These are phyloP conservation scores for Cololabis saira DNA, from an alignment of 2,113 vertebrate genomes.

Conservation along the genomic window DNA sequence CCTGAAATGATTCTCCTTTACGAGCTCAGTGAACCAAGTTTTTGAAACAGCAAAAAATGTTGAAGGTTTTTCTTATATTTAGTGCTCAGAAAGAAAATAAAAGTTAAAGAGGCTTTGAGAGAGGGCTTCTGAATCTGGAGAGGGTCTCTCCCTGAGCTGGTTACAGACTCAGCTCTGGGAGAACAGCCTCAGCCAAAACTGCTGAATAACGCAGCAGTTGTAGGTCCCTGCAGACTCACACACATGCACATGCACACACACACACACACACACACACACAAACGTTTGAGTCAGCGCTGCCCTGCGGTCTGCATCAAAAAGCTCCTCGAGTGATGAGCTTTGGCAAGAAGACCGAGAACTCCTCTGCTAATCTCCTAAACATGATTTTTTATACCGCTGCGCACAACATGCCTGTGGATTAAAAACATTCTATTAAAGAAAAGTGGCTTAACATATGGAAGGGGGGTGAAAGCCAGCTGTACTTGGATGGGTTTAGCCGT, in stretches of 20 bases:
- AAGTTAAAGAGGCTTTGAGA: slow-evolving; percentile 12
- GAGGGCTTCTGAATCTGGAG: slow-evolving; percentile 13
- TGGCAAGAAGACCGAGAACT: slow-evolving; percentile 62
- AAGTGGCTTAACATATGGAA: slow-evolving; percentile 71
- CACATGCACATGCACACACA: neutral
- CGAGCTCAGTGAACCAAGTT: too few relatives aligned
- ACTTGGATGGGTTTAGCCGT: slow-evolving; percentile 60
- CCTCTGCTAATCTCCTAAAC: slow-evolving; percentile 79
- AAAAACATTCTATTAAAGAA: slow-evolving; percentile 80
- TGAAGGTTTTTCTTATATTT: neutral
- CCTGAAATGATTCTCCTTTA: neutral
- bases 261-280: slow-evolving; percentile 17
- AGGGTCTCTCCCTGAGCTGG: slow-evolving; percentile 39
- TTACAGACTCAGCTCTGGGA: slow-evolving; percentile 51
- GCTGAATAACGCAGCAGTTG: slow-evolving; percentile 69
- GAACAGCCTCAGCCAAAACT: slow-evolving; percentile 53
- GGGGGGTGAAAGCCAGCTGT: slow-evolving; percentile 58
- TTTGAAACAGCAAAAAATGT: too few relatives aligned
- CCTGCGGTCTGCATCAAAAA: slow-evolving; percentile 60
- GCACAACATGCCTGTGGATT: slow-evolving; percentile 77
- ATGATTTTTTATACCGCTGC: slow-evolving; percentile 79
- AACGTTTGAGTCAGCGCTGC: slow-evolving; percentile 61
- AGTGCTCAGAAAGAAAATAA: slow-evolving; percentile 15
- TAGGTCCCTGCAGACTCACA: slow-evolving; percentile 49
- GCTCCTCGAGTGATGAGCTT: slow-evolving; percentile 71